These are phyloP conservation scores for Solenopsis fugax DNA, from an alignment of 1,140 invertebrate species.

Conservation along the genomic window DNA sequence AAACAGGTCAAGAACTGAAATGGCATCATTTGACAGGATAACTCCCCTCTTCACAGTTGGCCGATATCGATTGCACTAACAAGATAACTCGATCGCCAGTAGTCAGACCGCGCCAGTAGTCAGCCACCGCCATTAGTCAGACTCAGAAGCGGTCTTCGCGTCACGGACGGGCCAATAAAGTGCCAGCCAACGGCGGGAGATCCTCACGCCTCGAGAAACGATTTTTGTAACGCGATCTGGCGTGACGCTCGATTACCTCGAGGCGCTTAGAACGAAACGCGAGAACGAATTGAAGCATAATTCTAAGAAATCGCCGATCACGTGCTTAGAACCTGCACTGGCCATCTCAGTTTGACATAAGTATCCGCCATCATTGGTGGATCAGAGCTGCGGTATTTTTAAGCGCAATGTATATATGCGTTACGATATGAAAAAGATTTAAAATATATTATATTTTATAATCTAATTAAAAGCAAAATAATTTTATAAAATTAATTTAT, in stretches of 20 bases:
- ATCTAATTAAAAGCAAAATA: background rate
- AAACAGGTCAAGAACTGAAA: constrained; percentile 44
- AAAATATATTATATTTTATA: background rate
- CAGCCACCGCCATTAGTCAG: constrained; percentile 61
- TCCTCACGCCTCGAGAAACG: constrained; percentile 65
- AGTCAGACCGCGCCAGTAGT: constrained; percentile 58
- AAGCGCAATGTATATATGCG: background rate
- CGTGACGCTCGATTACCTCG: constrained; percentile 76
- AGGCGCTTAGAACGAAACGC: constrained; percentile 70
- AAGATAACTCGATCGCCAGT: constrained; percentile 64
- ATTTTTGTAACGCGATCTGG: constrained; percentile 79
- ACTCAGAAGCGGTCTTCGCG: constrained; percentile 53
- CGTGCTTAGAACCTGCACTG: constrained; percentile 63
- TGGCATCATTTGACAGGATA: constrained; percentile 51
- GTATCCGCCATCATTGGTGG: background rate
- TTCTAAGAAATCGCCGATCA: constrained; percentile 78
- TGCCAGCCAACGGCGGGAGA: constrained; percentile 28
- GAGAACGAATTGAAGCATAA: constrained; percentile 79
- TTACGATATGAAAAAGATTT: background rate
- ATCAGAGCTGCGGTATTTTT: constrained; percentile 1
- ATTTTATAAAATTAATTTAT: background rate
- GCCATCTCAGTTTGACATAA: constrained; percentile 7
- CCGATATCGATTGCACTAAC: constrained; percentile 63
- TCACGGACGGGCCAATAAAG: constrained; percentile 62
- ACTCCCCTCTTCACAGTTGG: constrained; percentile 36